Percentiles rank a stretch among this genome's conserved stretches.
These are phyloP conservation scores for Actinostola sp. DNA, from an alignment of 92 coral and sea anemone genomes.

Conservation along the genomic window DNA sequence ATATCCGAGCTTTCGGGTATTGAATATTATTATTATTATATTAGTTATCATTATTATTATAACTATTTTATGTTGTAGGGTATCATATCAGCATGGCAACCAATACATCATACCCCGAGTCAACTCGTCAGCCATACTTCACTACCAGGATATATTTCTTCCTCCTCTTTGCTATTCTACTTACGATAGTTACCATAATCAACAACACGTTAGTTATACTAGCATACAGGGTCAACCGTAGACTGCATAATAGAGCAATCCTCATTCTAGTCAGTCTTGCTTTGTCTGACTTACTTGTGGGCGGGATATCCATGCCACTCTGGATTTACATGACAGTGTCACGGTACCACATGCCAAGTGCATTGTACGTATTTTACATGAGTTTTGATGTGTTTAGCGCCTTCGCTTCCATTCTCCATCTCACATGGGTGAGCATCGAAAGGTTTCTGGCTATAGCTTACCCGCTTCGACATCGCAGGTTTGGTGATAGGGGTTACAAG, in stretches of 20 bases:
- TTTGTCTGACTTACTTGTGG: constrained; percentile 72
- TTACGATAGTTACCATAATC: constrained; percentile 39
- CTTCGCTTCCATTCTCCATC: constrained; percentile 86
- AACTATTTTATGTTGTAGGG: background rate
- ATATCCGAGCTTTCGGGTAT: background rate
- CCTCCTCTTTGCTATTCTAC: constrained; percentile 49
- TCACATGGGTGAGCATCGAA: constrained; percentile 89
- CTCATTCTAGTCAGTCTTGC: constrained; percentile 76
- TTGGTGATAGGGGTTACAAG: constrained; percentile 54
- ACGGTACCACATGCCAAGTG: constrained; percentile 13
- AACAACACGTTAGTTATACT: constrained; percentile 70
- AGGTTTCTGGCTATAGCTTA: constrained; percentile 84
- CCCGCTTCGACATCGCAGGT: constrained; percentile 77
- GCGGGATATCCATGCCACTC: constrained; percentile 73
- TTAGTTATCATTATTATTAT: background rate
- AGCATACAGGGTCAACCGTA: constrained; percentile 67
- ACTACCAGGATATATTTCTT: constrained; percentile 25
- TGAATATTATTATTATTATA: no score
- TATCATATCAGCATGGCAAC: constrained; percentile 15
- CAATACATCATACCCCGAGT: constrained; percentile 19
- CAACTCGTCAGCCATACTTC: background rate
- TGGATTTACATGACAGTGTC: constrained; percentile 66
- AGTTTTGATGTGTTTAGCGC: constrained; percentile 84
- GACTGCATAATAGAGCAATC: constrained; percentile 70
- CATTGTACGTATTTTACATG: constrained; percentile 50